A percentile compares a stretch with the other conserved stretches of the same genome.
Evolutionary conservation across 2,888 invertebrate genomes (phyloP).

Genomic region (Leuctra nigra): DNA sequence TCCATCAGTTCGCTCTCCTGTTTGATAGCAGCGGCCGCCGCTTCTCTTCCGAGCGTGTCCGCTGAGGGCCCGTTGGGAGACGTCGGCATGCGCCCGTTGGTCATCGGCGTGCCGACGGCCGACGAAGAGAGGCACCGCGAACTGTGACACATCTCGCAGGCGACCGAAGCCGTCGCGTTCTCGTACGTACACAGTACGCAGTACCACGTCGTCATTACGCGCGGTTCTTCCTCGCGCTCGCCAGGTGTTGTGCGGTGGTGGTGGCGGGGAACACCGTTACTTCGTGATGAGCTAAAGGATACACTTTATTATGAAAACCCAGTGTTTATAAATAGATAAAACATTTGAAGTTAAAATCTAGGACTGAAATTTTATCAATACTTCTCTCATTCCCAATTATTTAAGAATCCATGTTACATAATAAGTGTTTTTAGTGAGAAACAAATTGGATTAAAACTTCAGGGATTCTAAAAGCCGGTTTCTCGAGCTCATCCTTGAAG

Average conservation of each 20-base stretch:
- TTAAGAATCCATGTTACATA: no score
- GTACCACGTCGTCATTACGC: conserved; percentile 56
- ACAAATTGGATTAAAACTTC: no score
- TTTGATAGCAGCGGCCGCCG: conserved; percentile 41
- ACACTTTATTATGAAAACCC: no score
- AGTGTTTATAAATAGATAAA: no score
- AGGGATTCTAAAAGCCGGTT: no score
- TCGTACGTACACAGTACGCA: conserved; percentile 76
- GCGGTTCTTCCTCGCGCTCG: conserved; percentile 4
- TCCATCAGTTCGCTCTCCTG: conserved; percentile 79
- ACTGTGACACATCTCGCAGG: conserved; percentile 73
- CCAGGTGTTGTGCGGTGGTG: conserved; percentile 5
- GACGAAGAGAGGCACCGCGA: conserved; percentile 41
- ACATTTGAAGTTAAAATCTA: no score
- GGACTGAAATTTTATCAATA: no score
- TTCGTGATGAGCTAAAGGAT: no score
- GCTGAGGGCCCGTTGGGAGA: conserved; percentile 18
- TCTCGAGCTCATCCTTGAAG: no score
- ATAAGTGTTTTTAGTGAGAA: no score
- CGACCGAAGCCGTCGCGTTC: conserved; percentile 52
- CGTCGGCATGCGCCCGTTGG: conserved; percentile 22
- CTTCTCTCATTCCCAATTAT: no score
- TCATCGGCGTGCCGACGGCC: conserved; percentile 18
- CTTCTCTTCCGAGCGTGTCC: conserved; percentile 13
- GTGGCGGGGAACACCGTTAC: neutral